Percentiles rank a stretch among this genome's conserved stretches.
These are phyloP conservation scores for Eleutherodactylus coqui DNA, from an alignment of 2,797 vertebrate species.

Conservation along the genomic window DNA sequence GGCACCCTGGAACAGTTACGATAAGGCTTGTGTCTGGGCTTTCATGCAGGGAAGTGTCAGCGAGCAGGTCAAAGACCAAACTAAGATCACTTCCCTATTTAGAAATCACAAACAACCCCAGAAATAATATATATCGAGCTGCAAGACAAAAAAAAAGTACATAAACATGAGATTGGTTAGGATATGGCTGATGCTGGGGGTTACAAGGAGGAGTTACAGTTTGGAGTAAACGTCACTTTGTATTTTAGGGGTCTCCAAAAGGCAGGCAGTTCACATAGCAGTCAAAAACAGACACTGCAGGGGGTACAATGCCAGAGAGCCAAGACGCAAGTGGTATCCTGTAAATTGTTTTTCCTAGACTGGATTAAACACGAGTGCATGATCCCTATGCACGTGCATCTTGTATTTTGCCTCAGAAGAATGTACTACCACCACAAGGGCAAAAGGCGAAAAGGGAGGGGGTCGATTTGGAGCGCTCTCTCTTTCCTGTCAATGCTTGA, in stretches of 20 bases:
- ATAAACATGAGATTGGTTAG: not conserved
- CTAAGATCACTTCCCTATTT: constrained; percentile 36
- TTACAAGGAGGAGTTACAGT: not conserved
- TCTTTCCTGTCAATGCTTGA: not conserved
- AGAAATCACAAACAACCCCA: not conserved
- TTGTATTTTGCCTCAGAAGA: constrained; percentile 52
- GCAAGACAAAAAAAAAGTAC: not conserved
- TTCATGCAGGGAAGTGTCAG: not conserved
- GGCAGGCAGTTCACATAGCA: constrained; percentile 10
- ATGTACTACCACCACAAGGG: constrained; percentile 27
- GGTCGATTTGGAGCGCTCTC: not conserved
- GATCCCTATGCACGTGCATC: constrained; percentile 25
- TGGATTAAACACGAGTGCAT: constrained; percentile 13
- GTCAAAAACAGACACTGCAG: constrained; percentile 7
- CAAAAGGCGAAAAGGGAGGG: constrained; percentile 28
- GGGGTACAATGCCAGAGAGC: not conserved
- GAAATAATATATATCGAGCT: not conserved
- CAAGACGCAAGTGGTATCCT: constrained; percentile 54
- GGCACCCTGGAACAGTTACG: not conserved
- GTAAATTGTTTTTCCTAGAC: constrained; percentile 30
- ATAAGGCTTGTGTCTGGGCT: not conserved
- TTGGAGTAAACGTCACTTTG: constrained; percentile 20
- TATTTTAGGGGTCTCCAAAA: constrained; percentile 17
- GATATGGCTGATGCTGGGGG: not conserved
- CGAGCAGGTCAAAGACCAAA: constrained; percentile 36